Evolutionary conservation across 2,797 vertebrate genomes (phyloP).

Genomic region (Dendrocincla fuliginosa): DNA sequence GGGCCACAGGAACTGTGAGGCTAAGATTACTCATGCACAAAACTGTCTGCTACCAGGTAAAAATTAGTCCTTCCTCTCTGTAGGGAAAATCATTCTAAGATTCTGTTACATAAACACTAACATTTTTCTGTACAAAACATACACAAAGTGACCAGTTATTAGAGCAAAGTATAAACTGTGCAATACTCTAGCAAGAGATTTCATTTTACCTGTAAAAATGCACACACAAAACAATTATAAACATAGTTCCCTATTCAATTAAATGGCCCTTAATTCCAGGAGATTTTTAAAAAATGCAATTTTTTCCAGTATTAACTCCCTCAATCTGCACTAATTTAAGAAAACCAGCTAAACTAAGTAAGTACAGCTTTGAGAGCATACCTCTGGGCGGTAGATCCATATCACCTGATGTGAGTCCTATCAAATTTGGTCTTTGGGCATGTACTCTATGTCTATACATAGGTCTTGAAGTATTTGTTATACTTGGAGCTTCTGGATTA

Average conservation of each 20-base stretch:
- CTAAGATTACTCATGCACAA: background rate
- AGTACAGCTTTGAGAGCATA: constrained; percentile 62
- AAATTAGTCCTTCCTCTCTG: background rate
- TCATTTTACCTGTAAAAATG: background rate
- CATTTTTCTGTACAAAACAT: background rate
- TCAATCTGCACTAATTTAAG: background rate
- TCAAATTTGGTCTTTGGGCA: constrained; percentile 95
- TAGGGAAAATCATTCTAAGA: background rate
- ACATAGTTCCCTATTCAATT: background rate
- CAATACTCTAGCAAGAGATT: background rate
- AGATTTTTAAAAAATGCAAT: background rate
- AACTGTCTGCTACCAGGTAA: background rate
- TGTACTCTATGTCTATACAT: constrained; percentile 93
- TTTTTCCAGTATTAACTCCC: background rate
- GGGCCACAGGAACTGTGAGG: background rate
- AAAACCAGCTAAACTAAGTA: background rate
- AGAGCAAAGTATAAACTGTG: background rate
- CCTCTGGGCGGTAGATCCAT: constrained; percentile 92
- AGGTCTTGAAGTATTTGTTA: constrained; percentile 90
- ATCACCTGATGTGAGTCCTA: constrained; percentile 94
- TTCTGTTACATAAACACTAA: background rate
- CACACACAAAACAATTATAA: background rate
- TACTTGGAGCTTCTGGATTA: constrained; percentile 97
- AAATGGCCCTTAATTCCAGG: background rate
- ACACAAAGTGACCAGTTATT: background rate